Percentiles rank a stretch among this genome's conserved stretches.
Evolutionary conservation across 2,888 invertebrate species (phyloP).

Genomic region (Spatulosminthurus flaviceps): DNA sequence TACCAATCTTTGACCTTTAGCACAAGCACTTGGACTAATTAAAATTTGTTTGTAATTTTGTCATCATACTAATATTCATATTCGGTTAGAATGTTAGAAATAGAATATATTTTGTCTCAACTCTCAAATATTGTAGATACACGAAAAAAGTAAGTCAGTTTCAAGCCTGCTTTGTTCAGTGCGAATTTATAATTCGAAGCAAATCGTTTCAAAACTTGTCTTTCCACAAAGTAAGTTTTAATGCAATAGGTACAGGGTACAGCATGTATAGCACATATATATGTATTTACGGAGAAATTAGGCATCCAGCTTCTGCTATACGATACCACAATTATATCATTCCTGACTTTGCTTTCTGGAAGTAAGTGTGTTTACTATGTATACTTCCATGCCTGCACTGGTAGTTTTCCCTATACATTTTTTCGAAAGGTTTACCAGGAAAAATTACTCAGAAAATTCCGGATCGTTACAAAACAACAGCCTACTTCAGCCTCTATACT

Average conservation of each 20-base stretch:
- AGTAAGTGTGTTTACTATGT: not conserved
- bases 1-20: constrained; percentile 24
- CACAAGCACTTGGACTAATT: constrained; percentile 20
- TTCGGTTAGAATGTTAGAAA: not conserved
- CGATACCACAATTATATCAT: not conserved
- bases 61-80: not conserved
- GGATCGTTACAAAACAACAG: constrained; percentile 14
- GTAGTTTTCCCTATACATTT: constrained; percentile 3
- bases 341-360: not conserved
- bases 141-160: not conserved
- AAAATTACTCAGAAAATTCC: constrained; percentile 18
- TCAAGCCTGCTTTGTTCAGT: too few relatives aligned
- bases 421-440: constrained; percentile 13
- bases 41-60: constrained; percentile 22
- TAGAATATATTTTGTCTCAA: not conserved
- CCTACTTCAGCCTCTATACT: not conserved
- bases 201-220: too few relatives aligned
- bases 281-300: too few relatives aligned
- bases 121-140: not conserved
- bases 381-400: too few relatives aligned
- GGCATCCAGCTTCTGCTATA: not conserved
- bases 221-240: too few relatives aligned
- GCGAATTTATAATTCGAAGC: too few relatives aligned
- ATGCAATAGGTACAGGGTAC: too few relatives aligned
- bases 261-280: too few relatives aligned